phyloP scores from a whole-genome alignment of 2,888 invertebrate genomes.

The Phania funesta region DNA sequence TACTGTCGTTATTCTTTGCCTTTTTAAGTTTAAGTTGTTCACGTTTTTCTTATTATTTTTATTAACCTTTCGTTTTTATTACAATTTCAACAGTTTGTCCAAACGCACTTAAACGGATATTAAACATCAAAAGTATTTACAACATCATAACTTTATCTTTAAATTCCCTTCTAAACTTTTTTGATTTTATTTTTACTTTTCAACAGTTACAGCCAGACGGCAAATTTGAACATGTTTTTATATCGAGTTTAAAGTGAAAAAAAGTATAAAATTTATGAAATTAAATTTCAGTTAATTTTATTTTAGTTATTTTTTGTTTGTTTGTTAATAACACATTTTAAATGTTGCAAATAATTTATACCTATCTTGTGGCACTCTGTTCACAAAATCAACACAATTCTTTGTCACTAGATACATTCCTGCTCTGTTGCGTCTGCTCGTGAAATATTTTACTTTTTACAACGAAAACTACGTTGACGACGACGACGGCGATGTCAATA shows the following conservation, averaged over 20 bases:
- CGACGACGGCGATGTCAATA: background rate
- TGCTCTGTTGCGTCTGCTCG: conserved; percentile 65
- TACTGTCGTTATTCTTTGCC: no score
- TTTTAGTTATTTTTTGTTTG: background rate
- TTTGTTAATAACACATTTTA: background rate
- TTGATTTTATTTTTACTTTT: no score
- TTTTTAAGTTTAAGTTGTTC: no score
- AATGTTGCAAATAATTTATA: conserved; percentile 21
- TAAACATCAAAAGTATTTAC: no score
- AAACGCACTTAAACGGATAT: no score
- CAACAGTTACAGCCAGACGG: no score
- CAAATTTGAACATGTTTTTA: no score
- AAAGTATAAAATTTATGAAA: no score
- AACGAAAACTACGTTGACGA: conserved; percentile 39
- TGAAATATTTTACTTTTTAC: conserved; percentile 51
- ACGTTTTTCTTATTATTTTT: background rate
- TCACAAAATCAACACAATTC: conserved; percentile 52
- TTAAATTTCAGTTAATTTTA: background rate
- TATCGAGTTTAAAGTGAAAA: no score
- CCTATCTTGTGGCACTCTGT: conserved; percentile 34
- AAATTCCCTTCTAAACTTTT: no score
- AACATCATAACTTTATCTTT: no score
- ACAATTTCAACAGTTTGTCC: no score
- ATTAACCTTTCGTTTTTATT: conserved; percentile 2
- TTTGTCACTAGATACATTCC: conserved; percentile 68